Evolutionary conservation across 1,140 invertebrate species (phyloP), one percentile per base, ranked within the genome.

Genomic region (Drosophila fuyamai): DNA sequence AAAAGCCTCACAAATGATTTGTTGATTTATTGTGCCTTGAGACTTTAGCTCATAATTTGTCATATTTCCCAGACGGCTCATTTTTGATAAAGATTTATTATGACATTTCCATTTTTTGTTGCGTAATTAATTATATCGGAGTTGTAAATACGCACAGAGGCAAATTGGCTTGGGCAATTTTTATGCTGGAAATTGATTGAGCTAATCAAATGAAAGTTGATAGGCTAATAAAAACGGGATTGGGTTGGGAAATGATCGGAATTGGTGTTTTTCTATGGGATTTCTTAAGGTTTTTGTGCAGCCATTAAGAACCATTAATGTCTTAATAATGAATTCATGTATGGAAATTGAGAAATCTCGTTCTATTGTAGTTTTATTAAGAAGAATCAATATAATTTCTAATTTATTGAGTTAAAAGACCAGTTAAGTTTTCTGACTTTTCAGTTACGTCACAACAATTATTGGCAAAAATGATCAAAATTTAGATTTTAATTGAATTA

Each of bases 51-150:
- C 67, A 83, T 78, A 89, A 88, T 88, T 88, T 89, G 83, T 88
- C 83, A 89, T 83, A 77, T 86, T 82, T 70, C 35, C 51, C 44
- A 44, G 44, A 36, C 57, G 76, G 68, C 67, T 67, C 29, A 27
- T 58, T 65, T 81, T 89, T 88, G 84, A 88, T 89, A 83, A 89
- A 88, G 83, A 88, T 88, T 88, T 88, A 88, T 89, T 88, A 89
- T 88, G 83, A 88, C 83, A 80, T 74, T 77, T 89, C 76, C 57
- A 77, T 86, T 88, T 72, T 85, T 55, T 70, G 53, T 65, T 60
- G 60, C 36, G 48, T 74, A 55, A 78, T 78, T 80, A 84, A 84
- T 84, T 65, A 84, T 53, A 50, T 63, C 58, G 29, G 50, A 27
- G 65, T 32, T 58, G 53, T 50, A 40, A 56, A 57, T 72, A 60